Evolutionary conservation across 1,140 invertebrate genomes (phyloP), one percentile per base, ranked within the genome.

Genomic region (Drosophila simulans): DNA sequence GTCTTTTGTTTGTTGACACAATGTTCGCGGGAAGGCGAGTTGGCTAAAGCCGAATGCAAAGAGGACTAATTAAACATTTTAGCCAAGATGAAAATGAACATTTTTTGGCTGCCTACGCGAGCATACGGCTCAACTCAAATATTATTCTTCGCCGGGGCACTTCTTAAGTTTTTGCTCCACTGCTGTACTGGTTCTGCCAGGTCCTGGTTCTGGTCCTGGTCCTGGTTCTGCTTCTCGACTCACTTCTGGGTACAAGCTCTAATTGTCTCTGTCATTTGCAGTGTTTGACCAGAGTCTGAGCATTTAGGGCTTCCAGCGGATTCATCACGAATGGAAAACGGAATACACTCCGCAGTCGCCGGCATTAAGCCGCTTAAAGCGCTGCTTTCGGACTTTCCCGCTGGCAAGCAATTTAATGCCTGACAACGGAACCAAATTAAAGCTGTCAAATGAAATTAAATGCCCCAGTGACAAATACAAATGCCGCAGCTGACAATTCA

Each of bases 371-470:
- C 53, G 54, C 22, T 37, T 69, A 5, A 48, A 66, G 64, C n/a
- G 20, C 17, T 34, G 25, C 15, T 39, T 10, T 13, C 5, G 37
- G 22, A 31, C 42, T 42, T 34, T 45, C 48, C 15, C 54, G 37
- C 45, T 27, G 37, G 22, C 55, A 72, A 65, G 54, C 70, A 73
- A 74, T 74, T 74, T 74, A 74, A 74, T 70, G 65, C 64, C 68
- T 70, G 68, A 70, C 68, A 71, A 70, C 52, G 52, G 15, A 40
- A 71, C 52, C 68, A 74, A 75, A 75, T 75, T 75, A 66, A 66
- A 76, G 72, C 60, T 76, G 72, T 88, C 65, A 88, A 88, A 77
- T 66, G 68, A 86, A 88, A 88, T 86, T 71, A 88, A 73, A 78
- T 77, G 68, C 63, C 53, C 72, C 60, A 77, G 63, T 55, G 72